Evolutionary conservation across 2,888 invertebrate species (phyloP), one percentile per base, ranked within the genome.

Genomic region (Ectemnius cavifrons): DNA sequence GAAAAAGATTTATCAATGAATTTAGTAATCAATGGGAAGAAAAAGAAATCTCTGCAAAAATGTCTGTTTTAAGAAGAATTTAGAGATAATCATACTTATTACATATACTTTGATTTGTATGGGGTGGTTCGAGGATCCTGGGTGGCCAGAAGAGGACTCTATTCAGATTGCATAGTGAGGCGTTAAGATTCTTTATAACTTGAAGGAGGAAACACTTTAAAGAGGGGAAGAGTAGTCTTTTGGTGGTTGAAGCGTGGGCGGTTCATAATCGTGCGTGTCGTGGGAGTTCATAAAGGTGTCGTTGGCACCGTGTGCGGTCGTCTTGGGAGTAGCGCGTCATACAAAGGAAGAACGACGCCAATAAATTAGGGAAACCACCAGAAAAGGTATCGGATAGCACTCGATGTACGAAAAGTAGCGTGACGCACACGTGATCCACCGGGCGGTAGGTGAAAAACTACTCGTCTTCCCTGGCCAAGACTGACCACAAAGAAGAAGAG

Each of bases 281-380:
- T 80, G 83, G 82, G 83, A 86, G 86, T 87, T 85, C 82, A 85
- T 88, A 80, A 85, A 86, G 80, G 78, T 82, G 81, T 75, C 72
- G 69, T 73, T 77, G 71, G 58, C 80, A 60, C 79, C 87, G 87
- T 88, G 88, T 88, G 88, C 83, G 89, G 87, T 86, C 86, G 65
- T 63, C 62, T 66, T 62, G 73, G 83, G 82, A 84, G 86, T 84
- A 78, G 64, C n/a, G 16, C 52, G 52, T 8, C 52, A 16, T 14
- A 52, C 52, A 52, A 52, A 52, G 37, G 37, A 6, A 6, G 37
- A 52, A 16, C 52, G 52, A 18, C 67, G 83, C 78, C 88, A 80
- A 89, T 89, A 89, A 89, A 89, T 89, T 88, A 86, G 81, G 37
- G 70, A 72, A 73, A 66, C 76, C 70, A 68, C 59, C 56, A 65